phyloP scores from a whole-genome alignment of 2,797 vertebrate genomes.

The Pelobates cultripes region DNA sequence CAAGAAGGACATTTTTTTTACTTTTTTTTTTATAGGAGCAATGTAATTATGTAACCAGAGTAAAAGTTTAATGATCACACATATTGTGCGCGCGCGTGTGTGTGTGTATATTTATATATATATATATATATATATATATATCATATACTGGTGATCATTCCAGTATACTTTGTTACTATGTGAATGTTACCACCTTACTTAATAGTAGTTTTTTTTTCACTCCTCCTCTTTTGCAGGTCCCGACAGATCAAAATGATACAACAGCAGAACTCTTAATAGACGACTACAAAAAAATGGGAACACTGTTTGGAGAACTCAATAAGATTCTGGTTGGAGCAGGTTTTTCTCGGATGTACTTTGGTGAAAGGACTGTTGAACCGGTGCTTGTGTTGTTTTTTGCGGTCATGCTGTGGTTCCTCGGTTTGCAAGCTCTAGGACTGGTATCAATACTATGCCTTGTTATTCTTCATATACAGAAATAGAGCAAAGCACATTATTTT shows the following conservation, averaged over 20 bases:
- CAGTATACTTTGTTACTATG: too few species aligned
- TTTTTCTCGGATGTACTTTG: slow-evolving; percentile 94
- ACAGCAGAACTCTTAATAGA: slow-evolving; percentile 72
- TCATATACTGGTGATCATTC: too few species aligned
- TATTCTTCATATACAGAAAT: slow-evolving; percentile 95
- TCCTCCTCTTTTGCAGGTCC: slow-evolving; percentile 43
- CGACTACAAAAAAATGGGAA: slow-evolving; percentile 93
- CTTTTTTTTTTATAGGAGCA: too few species aligned
- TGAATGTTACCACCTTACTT: not conserved
- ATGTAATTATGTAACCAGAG: too few species aligned
- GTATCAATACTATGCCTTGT: slow-evolving; percentile 94
- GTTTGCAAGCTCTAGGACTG: slow-evolving; percentile 90
- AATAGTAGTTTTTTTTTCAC: not conserved
- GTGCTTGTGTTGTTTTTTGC: slow-evolving; percentile 92
- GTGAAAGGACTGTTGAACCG: slow-evolving; percentile 92
- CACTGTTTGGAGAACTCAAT: slow-evolving; percentile 94
- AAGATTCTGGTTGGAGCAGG: slow-evolving; percentile 87
- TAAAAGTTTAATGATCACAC: too few species aligned
- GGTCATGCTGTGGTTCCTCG: slow-evolving; percentile 94
- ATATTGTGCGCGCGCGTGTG: too few species aligned
- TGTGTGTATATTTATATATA: too few species aligned
- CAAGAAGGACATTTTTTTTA: too few species aligned
- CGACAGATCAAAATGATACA: slow-evolving; percentile 62
- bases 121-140: too few species aligned
- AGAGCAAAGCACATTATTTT: slow-evolving; percentile 53